Conservation (phyloP, 2,797 vertebrate species). For the Dendrocincla tyrannina region DNA sequence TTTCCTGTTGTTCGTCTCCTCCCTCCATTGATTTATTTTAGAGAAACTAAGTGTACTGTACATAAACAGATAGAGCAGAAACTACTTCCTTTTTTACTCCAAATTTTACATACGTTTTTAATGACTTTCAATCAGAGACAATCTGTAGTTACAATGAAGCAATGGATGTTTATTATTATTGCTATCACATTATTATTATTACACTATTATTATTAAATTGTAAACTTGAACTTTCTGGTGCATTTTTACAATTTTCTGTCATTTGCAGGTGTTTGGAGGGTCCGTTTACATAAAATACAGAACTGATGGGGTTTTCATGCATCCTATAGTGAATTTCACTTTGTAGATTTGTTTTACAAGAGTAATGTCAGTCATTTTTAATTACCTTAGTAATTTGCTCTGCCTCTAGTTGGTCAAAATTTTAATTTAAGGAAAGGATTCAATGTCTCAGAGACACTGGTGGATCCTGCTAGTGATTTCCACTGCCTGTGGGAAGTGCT, state of each 20-base stretch:
- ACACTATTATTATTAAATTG: constrained; percentile 43
- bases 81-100: neutral
- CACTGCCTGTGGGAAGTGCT: constrained; percentile 64
- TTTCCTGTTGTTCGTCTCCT: constrained; percentile 8
- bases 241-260: constrained; percentile 31
- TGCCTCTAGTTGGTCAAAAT: constrained; percentile 59
- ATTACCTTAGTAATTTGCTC: constrained; percentile 53
- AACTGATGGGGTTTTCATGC: constrained; percentile 1
- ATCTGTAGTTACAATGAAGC: constrained; percentile 25
- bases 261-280: constrained; percentile 36
- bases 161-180: constrained; percentile 38
- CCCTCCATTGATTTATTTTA: neutral
- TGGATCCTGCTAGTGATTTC: constrained; percentile 52
- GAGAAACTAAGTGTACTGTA: neutral
- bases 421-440: constrained; percentile 52
- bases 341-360: constrained; percentile 31
- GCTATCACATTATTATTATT: constrained; percentile 44
- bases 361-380: constrained; percentile 29
- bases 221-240: constrained; percentile 17
- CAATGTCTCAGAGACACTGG: constrained; percentile 31
- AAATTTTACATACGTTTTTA: neutral
- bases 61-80: constrained; percentile 12
- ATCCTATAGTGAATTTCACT: constrained; percentile 29
- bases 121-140: constrained; percentile 45
- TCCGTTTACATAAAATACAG: neutral